These are phyloP conservation scores for Knipowitschia caucasica DNA, from an alignment of 2,797 vertebrate species.

Conservation along the genomic window DNA sequence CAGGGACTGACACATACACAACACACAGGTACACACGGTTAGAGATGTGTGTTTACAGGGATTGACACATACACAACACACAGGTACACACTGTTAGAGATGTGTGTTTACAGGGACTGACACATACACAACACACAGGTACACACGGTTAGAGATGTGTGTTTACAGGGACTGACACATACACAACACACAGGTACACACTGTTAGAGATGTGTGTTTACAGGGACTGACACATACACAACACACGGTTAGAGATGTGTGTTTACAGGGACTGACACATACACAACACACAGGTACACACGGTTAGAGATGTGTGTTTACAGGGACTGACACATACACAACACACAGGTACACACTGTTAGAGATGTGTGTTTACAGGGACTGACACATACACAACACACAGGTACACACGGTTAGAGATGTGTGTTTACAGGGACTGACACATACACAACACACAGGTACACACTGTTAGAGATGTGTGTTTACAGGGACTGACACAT, in stretches of 20 bases:
- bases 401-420: slow-evolving; percentile 38
- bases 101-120: slow-evolving; percentile 74
- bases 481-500: slow-evolving; percentile 73
- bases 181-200: slow-evolving; percentile 49
- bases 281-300: slow-evolving; percentile 49
- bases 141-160: too few species aligned
- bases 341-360: slow-evolving; percentile 47
- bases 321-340: slow-evolving; percentile 73
- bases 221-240: neutral
- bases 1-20: slow-evolving; percentile 73
- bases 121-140: slow-evolving; percentile 50
- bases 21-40: slow-evolving; percentile 47
- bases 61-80: slow-evolving; percentile 72
- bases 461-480: too few species aligned
- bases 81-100: slow-evolving; percentile 38
- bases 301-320: too few species aligned
- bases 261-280: slow-evolving; percentile 73
- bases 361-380: too few species aligned
- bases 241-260: too few species aligned
- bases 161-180: slow-evolving; percentile 73
- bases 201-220: too few species aligned
- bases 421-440: slow-evolving; percentile 74
- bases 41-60: too few species aligned
- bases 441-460: slow-evolving; percentile 50
- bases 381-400: slow-evolving; percentile 72